Evolutionary conservation across 1,140 invertebrate genomes (phyloP).

Genomic region (Homalodisca vitripennis): DNA sequence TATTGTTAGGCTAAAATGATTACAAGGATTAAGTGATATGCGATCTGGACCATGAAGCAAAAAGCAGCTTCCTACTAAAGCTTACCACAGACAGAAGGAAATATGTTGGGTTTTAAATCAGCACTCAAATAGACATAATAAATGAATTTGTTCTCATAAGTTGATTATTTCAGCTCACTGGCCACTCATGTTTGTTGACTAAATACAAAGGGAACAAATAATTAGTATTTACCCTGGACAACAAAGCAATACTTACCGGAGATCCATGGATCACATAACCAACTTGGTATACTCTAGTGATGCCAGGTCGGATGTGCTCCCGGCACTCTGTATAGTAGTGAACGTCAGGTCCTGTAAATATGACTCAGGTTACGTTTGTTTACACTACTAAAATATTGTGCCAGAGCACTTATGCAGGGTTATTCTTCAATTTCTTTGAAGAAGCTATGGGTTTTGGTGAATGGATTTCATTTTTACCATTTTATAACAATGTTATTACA

Average conservation of each 20-base stretch:
- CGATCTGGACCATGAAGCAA: no score
- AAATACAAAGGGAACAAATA: not conserved
- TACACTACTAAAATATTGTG: no score
- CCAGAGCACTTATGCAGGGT: no score
- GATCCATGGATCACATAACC: constrained; percentile 18
- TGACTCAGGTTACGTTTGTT: no score
- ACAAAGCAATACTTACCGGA: not conserved
- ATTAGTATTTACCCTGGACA: not conserved
- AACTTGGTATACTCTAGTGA: constrained; percentile 19
- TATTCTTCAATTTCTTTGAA: not conserved
- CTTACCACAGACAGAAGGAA: no score
- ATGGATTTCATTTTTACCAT: not conserved
- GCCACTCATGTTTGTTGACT: not conserved
- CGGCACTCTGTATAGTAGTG: constrained; percentile 2
- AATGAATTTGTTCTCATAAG: not conserved
- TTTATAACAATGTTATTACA: not conserved
- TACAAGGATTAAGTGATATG: no score
- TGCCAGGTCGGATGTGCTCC: constrained; percentile 13
- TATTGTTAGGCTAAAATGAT: no score
- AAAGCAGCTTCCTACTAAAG: not conserved
- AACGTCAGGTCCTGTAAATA: constrained; percentile 11
- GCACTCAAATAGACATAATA: no score
- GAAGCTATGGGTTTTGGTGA: not conserved
- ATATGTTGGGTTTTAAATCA: no score
- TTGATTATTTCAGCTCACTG: not conserved